phyloP scores from a whole-genome alignment of 2,797 vertebrate species.

The Enteromius anoplus region DNA sequence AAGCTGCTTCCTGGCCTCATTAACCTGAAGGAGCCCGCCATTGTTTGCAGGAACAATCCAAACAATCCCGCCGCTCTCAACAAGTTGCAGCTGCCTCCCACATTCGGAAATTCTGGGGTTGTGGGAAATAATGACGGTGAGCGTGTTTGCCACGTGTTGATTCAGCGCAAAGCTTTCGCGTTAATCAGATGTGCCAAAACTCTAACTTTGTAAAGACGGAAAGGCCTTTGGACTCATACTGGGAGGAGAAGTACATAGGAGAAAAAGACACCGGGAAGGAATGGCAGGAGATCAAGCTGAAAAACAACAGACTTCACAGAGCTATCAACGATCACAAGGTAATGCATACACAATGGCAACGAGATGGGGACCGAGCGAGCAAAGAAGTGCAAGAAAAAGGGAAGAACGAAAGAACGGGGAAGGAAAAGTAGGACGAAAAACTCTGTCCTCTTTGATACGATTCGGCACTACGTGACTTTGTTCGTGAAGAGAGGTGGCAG shows the following conservation, averaged over 20 bases:
- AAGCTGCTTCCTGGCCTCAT: conserved; percentile 67
- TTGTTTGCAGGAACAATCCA: conserved; percentile 64
- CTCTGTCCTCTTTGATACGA: conserved; percentile 71
- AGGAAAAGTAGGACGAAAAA: conserved; percentile 71
- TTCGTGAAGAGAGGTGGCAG: conserved; percentile 45
- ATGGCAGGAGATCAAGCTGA: conserved; percentile 10
- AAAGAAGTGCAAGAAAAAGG: conserved; percentile 49
- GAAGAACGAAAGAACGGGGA: conserved; percentile 40
- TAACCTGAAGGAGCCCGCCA: conserved; percentile 72
- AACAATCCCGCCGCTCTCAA: conserved; percentile 61
- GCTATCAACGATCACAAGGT: conserved; percentile 40
- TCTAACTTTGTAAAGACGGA: conserved; percentile 35
- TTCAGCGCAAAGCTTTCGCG: not conserved
- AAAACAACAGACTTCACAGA: conserved; percentile 51
- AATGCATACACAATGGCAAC: conserved; percentile 32
- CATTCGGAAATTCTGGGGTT: conserved; percentile 29
- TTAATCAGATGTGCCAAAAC: conserved; percentile 31
- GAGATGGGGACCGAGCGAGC: conserved; percentile 52
- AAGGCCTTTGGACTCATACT: conserved; percentile 33
- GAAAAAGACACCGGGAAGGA: not conserved
- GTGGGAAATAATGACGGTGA: conserved; percentile 45
- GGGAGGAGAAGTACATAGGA: conserved; percentile 38
- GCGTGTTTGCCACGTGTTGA: conserved; percentile 30
- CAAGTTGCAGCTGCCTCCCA: conserved; percentile 55
- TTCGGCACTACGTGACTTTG: conserved; percentile 62